Conservation (phyloP, 2,888 invertebrate species). For the Microctonus hyperodae region DNA sequence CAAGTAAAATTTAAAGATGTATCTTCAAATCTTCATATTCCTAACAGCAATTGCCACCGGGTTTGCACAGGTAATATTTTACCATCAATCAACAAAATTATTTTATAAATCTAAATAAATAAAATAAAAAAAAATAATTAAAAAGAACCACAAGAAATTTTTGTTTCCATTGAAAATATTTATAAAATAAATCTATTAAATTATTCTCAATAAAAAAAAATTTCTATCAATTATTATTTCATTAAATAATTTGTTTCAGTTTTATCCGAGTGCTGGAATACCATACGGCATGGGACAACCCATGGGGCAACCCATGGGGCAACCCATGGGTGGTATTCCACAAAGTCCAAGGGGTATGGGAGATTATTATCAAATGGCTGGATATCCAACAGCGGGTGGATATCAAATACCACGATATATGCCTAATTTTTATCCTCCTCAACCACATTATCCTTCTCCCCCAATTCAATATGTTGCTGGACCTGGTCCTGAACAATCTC, state of each 20-base stretch:
- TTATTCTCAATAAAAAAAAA: too few species aligned
- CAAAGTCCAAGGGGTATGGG: slow-evolving; percentile 9
- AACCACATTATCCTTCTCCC: slow-evolving; percentile 1
- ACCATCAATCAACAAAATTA: not conserved
- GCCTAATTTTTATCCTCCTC: slow-evolving; percentile 3
- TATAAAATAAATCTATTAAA: too few species aligned
- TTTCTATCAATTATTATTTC: too few species aligned
- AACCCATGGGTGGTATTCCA: not conserved
- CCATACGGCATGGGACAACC: slow-evolving; percentile 12
- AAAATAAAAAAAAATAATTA: too few species aligned
- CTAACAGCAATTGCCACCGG: slow-evolving; percentile 17
- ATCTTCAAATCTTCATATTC: not conserved
- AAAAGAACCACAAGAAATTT: too few species aligned
- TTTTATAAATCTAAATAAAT: not conserved
- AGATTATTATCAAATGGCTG: slow-evolving; percentile 11
- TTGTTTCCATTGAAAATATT: too few species aligned
- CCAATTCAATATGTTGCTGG: not conserved
- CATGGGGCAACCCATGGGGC: slow-evolving; percentile 5
- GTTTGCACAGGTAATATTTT: slow-evolving; percentile 32
- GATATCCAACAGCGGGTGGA: too few species aligned
- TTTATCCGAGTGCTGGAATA: slow-evolving; percentile 11
- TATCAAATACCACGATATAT: slow-evolving; percentile 6
- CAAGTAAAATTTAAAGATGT: slow-evolving; percentile 5
- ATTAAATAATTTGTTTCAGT: slow-evolving; percentile 17
- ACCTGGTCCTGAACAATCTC: slow-evolving; percentile 1